Conservation (phyloP, 2,797 vertebrate genomes). For the Notolabrus celidotus region DNA sequence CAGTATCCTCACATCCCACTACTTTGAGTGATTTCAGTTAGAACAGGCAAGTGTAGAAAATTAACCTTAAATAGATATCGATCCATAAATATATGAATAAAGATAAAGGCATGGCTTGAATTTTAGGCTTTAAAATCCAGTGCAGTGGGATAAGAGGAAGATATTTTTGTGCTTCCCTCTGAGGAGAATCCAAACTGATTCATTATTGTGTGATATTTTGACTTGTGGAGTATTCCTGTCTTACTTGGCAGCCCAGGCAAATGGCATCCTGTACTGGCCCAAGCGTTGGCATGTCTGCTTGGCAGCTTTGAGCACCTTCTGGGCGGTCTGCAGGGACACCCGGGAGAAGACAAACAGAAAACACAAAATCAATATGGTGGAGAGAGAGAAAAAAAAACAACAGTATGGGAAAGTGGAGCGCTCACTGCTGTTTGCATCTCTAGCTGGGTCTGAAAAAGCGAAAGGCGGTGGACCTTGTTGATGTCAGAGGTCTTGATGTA, state of each 20-base stretch:
- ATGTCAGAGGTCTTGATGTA: slow-evolving; percentile 95
- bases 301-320: slow-evolving; percentile 96
- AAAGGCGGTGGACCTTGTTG: slow-evolving; percentile 85
- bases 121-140: not conserved
- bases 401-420: not conserved
- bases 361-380: not conserved
- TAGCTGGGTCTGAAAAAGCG: not conserved
- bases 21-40: too few species aligned
- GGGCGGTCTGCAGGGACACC: slow-evolving; percentile 86
- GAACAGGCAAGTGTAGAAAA: too few species aligned
- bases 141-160: not conserved
- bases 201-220: slow-evolving; percentile 1
- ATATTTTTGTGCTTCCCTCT: not conserved
- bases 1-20: too few species aligned
- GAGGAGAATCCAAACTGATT: slow-evolving; percentile 18
- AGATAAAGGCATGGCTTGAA: too few species aligned
- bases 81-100: too few species aligned
- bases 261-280: slow-evolving; percentile 97
- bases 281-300: slow-evolving; percentile 95
- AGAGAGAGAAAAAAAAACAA: not conserved
- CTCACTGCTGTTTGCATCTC: not conserved
- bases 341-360: slow-evolving; percentile 1
- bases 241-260: slow-evolving; percentile 98
- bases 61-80: too few species aligned
- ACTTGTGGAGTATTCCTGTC: slow-evolving; percentile 53